A percentile compares a stretch with the other conserved stretches of the same genome.
Evolutionary conservation across 2,113 vertebrate genomes (phyloP).

Genomic region (Neoarius graeffei): DNA sequence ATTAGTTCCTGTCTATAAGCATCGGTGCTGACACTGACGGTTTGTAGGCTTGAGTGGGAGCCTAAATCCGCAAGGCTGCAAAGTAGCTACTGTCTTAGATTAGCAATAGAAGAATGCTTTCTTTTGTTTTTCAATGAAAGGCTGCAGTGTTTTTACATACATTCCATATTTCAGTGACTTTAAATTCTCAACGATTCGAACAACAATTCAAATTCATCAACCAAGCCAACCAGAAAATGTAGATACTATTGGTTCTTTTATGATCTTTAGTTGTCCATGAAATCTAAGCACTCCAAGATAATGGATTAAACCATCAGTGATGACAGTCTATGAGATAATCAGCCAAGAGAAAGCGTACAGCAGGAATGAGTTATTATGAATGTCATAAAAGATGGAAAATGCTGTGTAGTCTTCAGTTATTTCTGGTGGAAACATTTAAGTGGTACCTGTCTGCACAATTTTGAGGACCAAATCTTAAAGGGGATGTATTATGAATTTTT

Average conservation of each 20-base stretch:
- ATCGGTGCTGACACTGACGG: neutral
- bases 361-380: neutral
- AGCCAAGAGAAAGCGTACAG: neutral
- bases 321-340: neutral
- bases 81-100: neutral
- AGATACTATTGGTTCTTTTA: neutral
- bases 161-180: neutral
- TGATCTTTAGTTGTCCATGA: neutral
- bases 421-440: neutral
- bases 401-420: neutral
- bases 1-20: neutral
- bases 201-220: neutral
- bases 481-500: too few relatives aligned
- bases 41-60: neutral
- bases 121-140: neutral
- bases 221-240: neutral
- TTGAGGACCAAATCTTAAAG: conserved; percentile 9
- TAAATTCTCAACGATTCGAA: conserved; percentile 2
- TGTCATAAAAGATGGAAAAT: conserved; percentile 5
- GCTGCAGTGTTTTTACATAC: neutral
- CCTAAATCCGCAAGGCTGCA: neutral
- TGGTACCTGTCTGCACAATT: conserved; percentile 25
- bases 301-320: conserved; percentile 1
- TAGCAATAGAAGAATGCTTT: neutral
- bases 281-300: neutral